These are phyloP conservation scores for Stichopus chloronotus DNA, from an alignment of 35 echinoderm and acorn worm genomes.

Conservation along the genomic window DNA sequence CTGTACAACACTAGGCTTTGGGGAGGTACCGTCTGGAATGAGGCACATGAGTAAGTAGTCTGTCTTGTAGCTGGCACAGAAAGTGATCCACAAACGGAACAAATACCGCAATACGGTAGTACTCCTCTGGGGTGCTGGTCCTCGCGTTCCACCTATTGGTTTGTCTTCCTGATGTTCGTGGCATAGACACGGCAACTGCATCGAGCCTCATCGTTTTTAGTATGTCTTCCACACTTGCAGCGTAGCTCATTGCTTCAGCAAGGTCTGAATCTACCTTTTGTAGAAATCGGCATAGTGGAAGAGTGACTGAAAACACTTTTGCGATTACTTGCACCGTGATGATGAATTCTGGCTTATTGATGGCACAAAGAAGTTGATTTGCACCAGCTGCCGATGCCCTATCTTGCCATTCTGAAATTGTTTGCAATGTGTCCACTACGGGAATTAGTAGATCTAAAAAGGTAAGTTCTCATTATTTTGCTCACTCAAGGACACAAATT, in stretches of 20 bases:
- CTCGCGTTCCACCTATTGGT: constrained; percentile 20
- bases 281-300: constrained; percentile 35
- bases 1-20: too few relatives aligned
- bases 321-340: too few relatives aligned
- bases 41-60: constrained; percentile 10
- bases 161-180: constrained; percentile 36
- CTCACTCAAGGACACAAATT: constrained; percentile 15
- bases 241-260: too few relatives aligned
- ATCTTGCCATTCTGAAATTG: constrained; percentile 42
- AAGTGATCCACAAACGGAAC: constrained; percentile 30
- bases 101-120: constrained; percentile 18
- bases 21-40: too few relatives aligned
- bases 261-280: constrained; percentile 15
- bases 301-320: constrained; percentile 35
- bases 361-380: too few relatives aligned
- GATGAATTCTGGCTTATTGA: too few relatives aligned
- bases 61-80: constrained; percentile 26
- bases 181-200: constrained; percentile 20
- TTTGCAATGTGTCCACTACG: background rate
- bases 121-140: too few relatives aligned
- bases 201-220: too few relatives aligned
- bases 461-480: too few relatives aligned
- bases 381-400: constrained; percentile 40
- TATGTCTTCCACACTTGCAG: constrained; percentile 14
- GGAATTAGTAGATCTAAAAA: constrained; percentile 18